phyloP scores from a whole-genome alignment of 1,140 invertebrate species.

The Metopolophium dirhodum region DNA sequence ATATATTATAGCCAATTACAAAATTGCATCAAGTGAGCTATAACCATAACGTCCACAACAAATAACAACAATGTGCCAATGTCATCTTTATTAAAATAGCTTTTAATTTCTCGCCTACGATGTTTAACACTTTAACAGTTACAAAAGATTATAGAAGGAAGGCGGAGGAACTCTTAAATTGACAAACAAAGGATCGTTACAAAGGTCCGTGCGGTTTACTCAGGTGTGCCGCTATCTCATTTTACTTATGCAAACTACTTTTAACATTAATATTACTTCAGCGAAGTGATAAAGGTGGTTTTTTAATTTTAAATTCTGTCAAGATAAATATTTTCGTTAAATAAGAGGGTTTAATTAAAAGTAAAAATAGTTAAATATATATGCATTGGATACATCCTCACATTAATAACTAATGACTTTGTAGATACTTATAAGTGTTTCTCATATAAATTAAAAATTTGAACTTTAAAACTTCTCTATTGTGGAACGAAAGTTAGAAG shows the following conservation, averaged over 20 bases:
- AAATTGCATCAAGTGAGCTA: background rate
- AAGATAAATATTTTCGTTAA: background rate
- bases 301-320: background rate
- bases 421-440: background rate
- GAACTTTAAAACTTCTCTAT: background rate
- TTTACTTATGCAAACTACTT: background rate
- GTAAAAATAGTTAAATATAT: background rate
- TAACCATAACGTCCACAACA: background rate
- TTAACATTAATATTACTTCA: slow-evolving; percentile 10
- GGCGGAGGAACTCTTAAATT: background rate
- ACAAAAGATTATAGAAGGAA: background rate
- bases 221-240: background rate
- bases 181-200: slow-evolving; percentile 51
- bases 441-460: background rate
- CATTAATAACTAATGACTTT: background rate
- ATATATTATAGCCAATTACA: background rate
- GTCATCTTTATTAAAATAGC: slow-evolving; percentile 19
- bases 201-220: slow-evolving; percentile 44
- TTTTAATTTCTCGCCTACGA: slow-evolving; percentile 17
- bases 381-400: background rate
- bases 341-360: background rate
- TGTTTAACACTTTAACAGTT: slow-evolving; percentile 1
- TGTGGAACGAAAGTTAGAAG: background rate
- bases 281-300: background rate
- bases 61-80: background rate